Percentiles rank a stretch among this genome's conserved stretches.
Conservation (phyloP, 2,113 vertebrate species). For the Lasiurus cinereus region DNA sequence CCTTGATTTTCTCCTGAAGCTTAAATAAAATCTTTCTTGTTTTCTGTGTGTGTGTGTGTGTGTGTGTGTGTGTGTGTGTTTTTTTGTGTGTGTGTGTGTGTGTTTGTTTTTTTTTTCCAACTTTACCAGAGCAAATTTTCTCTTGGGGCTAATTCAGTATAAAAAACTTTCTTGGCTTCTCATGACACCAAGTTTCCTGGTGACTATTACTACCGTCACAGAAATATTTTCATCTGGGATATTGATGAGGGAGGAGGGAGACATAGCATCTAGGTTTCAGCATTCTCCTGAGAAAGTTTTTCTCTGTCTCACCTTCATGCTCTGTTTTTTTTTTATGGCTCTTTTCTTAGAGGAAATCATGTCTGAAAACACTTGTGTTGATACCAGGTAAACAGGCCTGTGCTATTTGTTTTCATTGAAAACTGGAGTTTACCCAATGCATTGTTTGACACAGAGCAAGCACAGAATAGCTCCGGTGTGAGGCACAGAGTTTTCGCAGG, state of each 20-base stretch:
- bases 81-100: too few relatives aligned
- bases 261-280: neutral
- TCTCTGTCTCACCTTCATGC: slow-evolving; percentile 29
- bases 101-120: neutral
- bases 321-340: slow-evolving; percentile 44
- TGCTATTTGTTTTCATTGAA: slow-evolving; percentile 69
- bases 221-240: neutral
- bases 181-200: slow-evolving; percentile 5
- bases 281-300: slow-evolving; percentile 54
- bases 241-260: neutral
- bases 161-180: slow-evolving; percentile 52
- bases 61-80: too few relatives aligned
- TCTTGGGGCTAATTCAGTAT: neutral
- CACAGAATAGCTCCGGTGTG: slow-evolving; percentile 1
- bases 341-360: slow-evolving; percentile 59
- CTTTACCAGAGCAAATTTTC: neutral
- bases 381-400: slow-evolving; percentile 65
- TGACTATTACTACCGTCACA: neutral
- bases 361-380: slow-evolving; percentile 34
- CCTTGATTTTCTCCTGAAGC: slow-evolving; percentile 23
- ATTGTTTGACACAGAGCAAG: slow-evolving; percentile 68
- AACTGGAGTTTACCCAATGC: slow-evolving; percentile 62
- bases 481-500: slow-evolving; percentile 63
- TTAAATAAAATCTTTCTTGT: neutral
- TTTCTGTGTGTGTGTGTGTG: too few relatives aligned